Conservation (phyloP, 2,888 invertebrate species). For the Ectropis crepuscularia region DNA sequence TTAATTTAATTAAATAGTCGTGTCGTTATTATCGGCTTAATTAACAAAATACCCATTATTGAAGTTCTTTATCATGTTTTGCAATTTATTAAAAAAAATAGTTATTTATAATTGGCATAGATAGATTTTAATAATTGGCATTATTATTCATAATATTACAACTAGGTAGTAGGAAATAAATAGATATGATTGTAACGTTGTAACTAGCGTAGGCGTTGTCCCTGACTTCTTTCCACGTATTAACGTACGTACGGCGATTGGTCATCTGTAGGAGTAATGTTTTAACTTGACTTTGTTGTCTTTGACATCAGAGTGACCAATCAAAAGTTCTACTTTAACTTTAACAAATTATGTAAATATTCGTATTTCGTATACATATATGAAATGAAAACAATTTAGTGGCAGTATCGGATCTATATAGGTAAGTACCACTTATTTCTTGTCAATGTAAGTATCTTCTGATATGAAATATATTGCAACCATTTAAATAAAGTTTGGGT, state of each 20-base stretch:
- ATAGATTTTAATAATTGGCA: too few species aligned
- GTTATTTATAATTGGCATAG: too few species aligned
- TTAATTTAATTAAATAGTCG: neutral
- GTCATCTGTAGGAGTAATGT: constrained; percentile 18
- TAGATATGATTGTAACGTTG: neutral
- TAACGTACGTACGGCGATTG: constrained; percentile 4
- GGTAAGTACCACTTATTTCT: too few species aligned
- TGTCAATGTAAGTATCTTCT: too few species aligned
- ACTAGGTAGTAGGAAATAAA: too few species aligned
- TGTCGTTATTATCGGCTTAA: constrained; percentile 1
- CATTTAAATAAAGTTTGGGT: too few species aligned
- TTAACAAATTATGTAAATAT: constrained; percentile 19
- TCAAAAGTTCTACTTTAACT: constrained; percentile 18
- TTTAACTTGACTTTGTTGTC: constrained; percentile 17
- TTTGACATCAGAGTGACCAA: constrained; percentile 26
- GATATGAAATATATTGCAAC: too few species aligned
- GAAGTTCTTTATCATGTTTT: neutral
- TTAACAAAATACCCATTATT: neutral
- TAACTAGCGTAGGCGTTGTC: constrained; percentile 9
- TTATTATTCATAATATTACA: too few species aligned
- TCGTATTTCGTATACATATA: too few species aligned
- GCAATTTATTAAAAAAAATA: neutral
- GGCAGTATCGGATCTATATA: too few species aligned
- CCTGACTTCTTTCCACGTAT: neutral
- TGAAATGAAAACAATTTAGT: neutral